A percentile compares a stretch with the other conserved stretches of the same genome.
phyloP scores from a whole-genome alignment of 2,113 vertebrate genomes.

The Climacteris rufus region DNA sequence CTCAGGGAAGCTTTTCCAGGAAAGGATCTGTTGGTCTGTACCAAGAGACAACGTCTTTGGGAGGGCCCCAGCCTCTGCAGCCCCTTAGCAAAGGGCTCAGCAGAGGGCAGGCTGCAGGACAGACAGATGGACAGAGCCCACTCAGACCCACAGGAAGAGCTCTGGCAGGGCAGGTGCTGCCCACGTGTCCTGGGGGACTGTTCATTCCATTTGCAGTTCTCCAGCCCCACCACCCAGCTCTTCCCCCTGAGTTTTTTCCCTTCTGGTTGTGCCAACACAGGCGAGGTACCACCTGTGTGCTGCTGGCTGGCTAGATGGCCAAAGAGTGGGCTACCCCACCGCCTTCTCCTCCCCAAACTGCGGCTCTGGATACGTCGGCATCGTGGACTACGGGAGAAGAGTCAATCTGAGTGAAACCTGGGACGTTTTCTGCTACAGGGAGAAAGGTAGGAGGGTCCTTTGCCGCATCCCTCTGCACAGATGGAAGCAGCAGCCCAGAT shows the following conservation, averaged over 20 bases:
- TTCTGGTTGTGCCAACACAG: constrained; percentile 50
- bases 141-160: not conserved
- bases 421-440: constrained; percentile 91
- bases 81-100: not conserved
- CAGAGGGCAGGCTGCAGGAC: not conserved
- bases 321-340: constrained; percentile 86
- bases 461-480: not conserved
- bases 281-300: constrained; percentile 84
- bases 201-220: fast-evolving
- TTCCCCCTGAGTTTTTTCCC: not conserved
- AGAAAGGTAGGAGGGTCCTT: constrained; percentile 79
- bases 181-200: fast-evolving
- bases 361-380: constrained; percentile 84
- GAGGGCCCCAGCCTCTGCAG: fast-evolving
- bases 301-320: constrained; percentile 83
- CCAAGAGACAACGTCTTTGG: not conserved
- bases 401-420: constrained; percentile 83
- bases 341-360: constrained; percentile 83
- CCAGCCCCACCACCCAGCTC: not conserved
- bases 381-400: constrained; percentile 87
- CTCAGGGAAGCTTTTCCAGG: not conserved
- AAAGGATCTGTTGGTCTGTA: not conserved
- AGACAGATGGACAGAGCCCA: fast-evolving
- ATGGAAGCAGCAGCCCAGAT: not conserved
- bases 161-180: not conserved